Evolutionary conservation across 2,888 invertebrate species (phyloP), one percentile per base, ranked within the genome.

Genomic region (Anarsia innoxiella): DNA sequence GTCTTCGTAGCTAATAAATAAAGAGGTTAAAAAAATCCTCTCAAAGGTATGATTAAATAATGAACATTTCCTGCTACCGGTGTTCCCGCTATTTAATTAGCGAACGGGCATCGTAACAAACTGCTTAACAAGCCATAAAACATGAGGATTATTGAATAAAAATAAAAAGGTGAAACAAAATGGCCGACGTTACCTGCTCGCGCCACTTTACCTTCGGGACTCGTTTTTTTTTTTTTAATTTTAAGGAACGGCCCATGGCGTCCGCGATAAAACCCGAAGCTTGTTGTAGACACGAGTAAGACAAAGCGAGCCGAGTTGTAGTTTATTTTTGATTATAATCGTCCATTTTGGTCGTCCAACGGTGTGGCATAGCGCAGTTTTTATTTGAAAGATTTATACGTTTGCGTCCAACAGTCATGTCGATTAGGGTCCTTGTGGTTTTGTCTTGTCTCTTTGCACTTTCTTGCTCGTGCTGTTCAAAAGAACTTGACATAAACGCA

Each of bases 231-330:
- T 63, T 60, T 46, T 43, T 36, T 47, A 46, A 49, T 13, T 38
- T 31, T 54, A 59, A 51, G 56, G 59, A 45, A 54, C 60, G 54
- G 51, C 57, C 59, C 56, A 53, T 59, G 65, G 64, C 67, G 64
- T 66, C 60, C 61, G 52, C 61, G 61, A 72, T 70, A 73, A 72
- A 74, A 69, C 65, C 69, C 65, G 6, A 72, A 69, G 70, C 65
- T 69, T 66, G 63, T 68, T 74, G 76, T 77, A 77, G 74, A 80
- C 80, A 78, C 69, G 72, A 67, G 73, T 76, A 79, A 83, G 71
- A 82, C 78, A 82, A 82, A 77, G 75, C 66, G 53, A 44, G 59
- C 55, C 63, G 59, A 60, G 65, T 67, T 67, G 67, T 78, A 72
- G 67, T 80, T 74, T 74, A 62, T 75, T 78, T 77, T 69, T 66